Base-by-base conservation (phyloP, 2,113 vertebrate genomes). In the Vicugna pacos region DNA sequence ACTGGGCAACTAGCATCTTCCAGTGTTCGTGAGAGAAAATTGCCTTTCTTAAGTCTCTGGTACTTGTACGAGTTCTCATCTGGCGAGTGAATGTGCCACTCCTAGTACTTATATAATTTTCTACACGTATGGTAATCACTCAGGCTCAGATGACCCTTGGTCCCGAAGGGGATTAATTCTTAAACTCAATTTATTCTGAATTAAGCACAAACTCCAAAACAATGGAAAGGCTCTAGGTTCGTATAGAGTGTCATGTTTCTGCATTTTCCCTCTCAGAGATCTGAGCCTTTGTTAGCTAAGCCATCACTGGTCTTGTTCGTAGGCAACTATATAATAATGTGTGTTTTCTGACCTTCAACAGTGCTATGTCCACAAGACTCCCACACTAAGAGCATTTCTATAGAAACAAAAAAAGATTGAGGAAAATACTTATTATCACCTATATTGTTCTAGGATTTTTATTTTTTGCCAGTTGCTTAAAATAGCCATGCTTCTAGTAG, bases 381-480 rank as follows among this genome's bases (percentile, higher is more conserved):
- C 50, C 48, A 87, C 64, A 60, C 56, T 90, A 38, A 94, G 91
- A 80, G 17, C 73, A 96, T 96, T 93, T 95, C 84, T 91, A 95
- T 84, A 95, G 93, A 89, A 95, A 96, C 14, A 93, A 79, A 85
- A 90, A 87, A 62, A 30, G 79, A 94, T 92, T 82, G 58, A 89
- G n/a, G 48, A 94, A 96, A 93, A 89, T 80, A 89, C 15, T 87
- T 92, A 80, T 76, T 79, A 75, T 22, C 70, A 75, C 28, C 70
- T 77, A 69, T 6, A 62, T 83, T 94, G 76, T 95, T 85, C 73
- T 77, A 75, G 52, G 20, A 77, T 69, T 94, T 95, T 96, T 88
- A 42, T 93, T 96, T 86, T 95, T 95, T 24, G 67, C 15, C 17
- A 82, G 3, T 84, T 96, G 56, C 64, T 97, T 95, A 96, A 97